phyloP scores from a whole-genome alignment of 1,140 invertebrate genomes.

The Drosophila burlai region DNA sequence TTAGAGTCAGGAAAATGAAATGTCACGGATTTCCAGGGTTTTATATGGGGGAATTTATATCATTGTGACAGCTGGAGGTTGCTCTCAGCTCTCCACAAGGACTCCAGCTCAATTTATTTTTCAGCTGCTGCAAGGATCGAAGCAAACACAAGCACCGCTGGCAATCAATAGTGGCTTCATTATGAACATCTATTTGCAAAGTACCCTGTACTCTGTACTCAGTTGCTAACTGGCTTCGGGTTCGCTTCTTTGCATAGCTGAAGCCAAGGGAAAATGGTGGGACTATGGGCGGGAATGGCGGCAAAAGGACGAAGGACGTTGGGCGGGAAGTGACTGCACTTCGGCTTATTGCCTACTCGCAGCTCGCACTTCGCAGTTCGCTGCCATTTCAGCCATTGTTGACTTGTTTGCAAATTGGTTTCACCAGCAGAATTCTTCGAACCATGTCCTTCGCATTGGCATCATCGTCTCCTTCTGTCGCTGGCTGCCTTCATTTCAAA shows the following conservation, averaged over 20 bases:
- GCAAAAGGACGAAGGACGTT: background rate
- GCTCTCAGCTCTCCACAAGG: slow-evolving; percentile 3
- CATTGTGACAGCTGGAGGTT: slow-evolving; percentile 14
- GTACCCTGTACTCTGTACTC: slow-evolving; percentile 8
- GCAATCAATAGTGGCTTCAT: slow-evolving; percentile 63
- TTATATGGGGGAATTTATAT: background rate
- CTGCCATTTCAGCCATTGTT: slow-evolving; percentile 65
- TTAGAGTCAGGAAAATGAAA: slow-evolving; percentile 9
- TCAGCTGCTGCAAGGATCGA: slow-evolving; percentile 15
- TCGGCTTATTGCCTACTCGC: slow-evolving; percentile 69
- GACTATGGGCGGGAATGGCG: background rate
- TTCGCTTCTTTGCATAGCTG: slow-evolving; percentile 33
- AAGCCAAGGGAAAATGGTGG: background rate
- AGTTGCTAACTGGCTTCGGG: slow-evolving; percentile 42
- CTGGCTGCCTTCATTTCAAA: slow-evolving; percentile 65
- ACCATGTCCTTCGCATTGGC: slow-evolving; percentile 38
- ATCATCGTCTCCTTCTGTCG: slow-evolving; percentile 35
- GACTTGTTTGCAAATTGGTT: slow-evolving; percentile 83
- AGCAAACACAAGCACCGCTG: slow-evolving; percentile 14
- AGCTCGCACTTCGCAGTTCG: slow-evolving; percentile 44
- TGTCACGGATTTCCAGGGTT: background rate
- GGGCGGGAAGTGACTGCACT: slow-evolving; percentile 51
- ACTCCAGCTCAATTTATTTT: slow-evolving; percentile 10
- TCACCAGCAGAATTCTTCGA: slow-evolving; percentile 59
- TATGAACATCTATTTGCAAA: slow-evolving; percentile 36